These are phyloP conservation scores for Leontocebus nigricollis DNA, from an alignment of 2,797 vertebrate species.

Conservation along the genomic window DNA sequence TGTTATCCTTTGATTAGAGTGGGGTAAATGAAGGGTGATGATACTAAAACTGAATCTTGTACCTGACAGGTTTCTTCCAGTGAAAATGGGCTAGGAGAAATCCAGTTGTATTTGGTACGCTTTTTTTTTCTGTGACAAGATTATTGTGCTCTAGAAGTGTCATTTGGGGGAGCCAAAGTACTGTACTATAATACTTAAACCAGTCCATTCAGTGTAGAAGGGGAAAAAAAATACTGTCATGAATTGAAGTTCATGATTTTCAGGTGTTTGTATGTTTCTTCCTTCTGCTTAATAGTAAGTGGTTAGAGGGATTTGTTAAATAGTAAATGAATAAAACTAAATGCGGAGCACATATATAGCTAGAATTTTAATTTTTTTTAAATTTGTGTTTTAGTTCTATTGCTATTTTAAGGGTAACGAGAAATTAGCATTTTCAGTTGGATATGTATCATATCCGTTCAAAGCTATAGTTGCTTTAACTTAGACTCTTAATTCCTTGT, in stretches of 20 bases:
- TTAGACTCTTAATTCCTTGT: background rate
- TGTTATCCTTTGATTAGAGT: slow-evolving; percentile 37
- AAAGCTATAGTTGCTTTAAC: background rate
- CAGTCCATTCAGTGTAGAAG: background rate
- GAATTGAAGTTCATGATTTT: slow-evolving; percentile 32
- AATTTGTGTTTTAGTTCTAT: slow-evolving; percentile 57
- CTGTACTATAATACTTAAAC: slow-evolving; percentile 39
- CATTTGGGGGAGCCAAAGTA: slow-evolving; percentile 84
- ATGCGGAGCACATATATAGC: slow-evolving; percentile 55
- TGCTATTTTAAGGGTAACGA: slow-evolving; percentile 62
- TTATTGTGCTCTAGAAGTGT: slow-evolving; percentile 64
- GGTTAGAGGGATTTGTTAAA: slow-evolving; percentile 68
- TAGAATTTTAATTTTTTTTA: slow-evolving; percentile 54
- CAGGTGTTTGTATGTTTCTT: slow-evolving; percentile 33
- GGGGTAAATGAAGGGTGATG: background rate
- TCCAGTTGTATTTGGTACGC: background rate
- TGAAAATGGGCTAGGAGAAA: background rate
- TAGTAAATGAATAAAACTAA: slow-evolving; percentile 70
- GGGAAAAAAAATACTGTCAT: slow-evolving; percentile 50
- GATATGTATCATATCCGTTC: slow-evolving; percentile 47
- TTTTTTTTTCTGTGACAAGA: background rate
- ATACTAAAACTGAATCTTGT: background rate
- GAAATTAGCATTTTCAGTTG: slow-evolving; percentile 41
- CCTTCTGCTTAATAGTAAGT: slow-evolving; percentile 62
- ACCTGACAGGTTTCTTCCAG: background rate